Percentiles rank a stretch among this genome's conserved stretches.
Conservation (phyloP, 2,797 vertebrate genomes). For the Pygocentrus nattereri region DNA sequence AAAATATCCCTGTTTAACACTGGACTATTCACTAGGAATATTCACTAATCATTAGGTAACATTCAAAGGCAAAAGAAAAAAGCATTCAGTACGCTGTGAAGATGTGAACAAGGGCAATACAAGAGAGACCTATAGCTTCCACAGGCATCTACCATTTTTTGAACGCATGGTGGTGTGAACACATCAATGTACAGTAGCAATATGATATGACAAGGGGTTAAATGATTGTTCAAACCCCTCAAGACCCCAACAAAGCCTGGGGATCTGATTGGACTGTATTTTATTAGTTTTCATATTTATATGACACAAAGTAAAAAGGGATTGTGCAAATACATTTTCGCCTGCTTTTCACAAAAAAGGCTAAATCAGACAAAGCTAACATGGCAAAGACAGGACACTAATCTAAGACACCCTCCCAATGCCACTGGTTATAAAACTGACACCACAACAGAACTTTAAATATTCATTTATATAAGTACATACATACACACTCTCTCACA, state of each 20-base stretch:
- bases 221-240: slow-evolving; percentile 48
- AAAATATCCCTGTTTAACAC: background rate
- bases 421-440: slow-evolving; percentile 67
- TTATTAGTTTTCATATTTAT: slow-evolving; percentile 57
- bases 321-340: slow-evolving; percentile 67
- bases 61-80: background rate
- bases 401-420: slow-evolving; percentile 54
- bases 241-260: slow-evolving; percentile 45
- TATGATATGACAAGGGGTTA: slow-evolving; percentile 32
- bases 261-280: slow-evolving; percentile 55
- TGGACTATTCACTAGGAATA: background rate
- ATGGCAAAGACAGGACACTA: slow-evolving; percentile 44
- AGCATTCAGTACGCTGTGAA: slow-evolving; percentile 3
- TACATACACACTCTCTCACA: slow-evolving; percentile 35
- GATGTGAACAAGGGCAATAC: background rate
- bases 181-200: slow-evolving; percentile 16
- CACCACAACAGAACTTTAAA: slow-evolving; percentile 68
- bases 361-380: slow-evolving; percentile 47
- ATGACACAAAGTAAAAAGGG: slow-evolving; percentile 56
- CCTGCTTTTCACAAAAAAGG: slow-evolving; percentile 38
- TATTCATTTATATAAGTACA: slow-evolving; percentile 66
- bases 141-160: slow-evolving; percentile 5
- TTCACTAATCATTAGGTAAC: background rate
- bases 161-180: slow-evolving; percentile 31
- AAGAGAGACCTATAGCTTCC: slow-evolving; percentile 13